Conservation (phyloP, 2,113 vertebrate species). For the Proterorhinus semilunaris region DNA sequence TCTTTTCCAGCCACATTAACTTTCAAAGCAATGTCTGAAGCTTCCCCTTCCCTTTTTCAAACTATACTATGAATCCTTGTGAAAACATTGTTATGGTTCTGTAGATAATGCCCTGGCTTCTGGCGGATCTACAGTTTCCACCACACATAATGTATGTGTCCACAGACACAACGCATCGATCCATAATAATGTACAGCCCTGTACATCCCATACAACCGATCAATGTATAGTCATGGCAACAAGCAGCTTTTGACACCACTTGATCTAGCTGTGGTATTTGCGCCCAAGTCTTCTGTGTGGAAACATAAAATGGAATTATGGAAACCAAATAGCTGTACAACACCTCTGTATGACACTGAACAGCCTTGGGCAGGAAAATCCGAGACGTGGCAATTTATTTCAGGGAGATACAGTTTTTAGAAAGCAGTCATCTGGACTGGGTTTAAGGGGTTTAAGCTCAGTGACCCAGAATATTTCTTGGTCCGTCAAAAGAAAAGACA, state of each 20-base stretch:
- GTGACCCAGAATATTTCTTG: too few relatives aligned
- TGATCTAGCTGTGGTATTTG: slow-evolving; percentile 18
- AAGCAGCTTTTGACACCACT: slow-evolving; percentile 12
- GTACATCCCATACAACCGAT: slow-evolving; percentile 19
- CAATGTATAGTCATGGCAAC: slow-evolving; percentile 23
- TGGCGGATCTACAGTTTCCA: neutral
- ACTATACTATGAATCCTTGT: slow-evolving; percentile 4
- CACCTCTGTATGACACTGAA: neutral
- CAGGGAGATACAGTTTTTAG: too few relatives aligned
- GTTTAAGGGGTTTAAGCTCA: too few relatives aligned
- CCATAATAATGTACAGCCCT: slow-evolving; percentile 18
- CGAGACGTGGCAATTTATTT: neutral
- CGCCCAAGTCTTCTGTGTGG: slow-evolving; percentile 4
- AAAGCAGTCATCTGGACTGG: too few relatives aligned
- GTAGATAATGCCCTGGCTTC: slow-evolving; percentile 4
- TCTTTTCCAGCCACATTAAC: slow-evolving; percentile 27
- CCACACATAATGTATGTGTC: neutral
- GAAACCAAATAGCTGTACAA: too few relatives aligned
- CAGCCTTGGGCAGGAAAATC: neutral
- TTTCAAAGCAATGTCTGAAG: slow-evolving; percentile 29
- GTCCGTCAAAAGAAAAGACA: too few relatives aligned
- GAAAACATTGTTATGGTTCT: neutral
- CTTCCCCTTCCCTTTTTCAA: neutral
- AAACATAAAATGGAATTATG: neutral
- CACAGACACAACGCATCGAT: slow-evolving; percentile 5